Evolutionary conservation across 1,140 invertebrate species (phyloP), one percentile per base, ranked within the genome.

Genomic region (Neotoxoptera formosana): DNA sequence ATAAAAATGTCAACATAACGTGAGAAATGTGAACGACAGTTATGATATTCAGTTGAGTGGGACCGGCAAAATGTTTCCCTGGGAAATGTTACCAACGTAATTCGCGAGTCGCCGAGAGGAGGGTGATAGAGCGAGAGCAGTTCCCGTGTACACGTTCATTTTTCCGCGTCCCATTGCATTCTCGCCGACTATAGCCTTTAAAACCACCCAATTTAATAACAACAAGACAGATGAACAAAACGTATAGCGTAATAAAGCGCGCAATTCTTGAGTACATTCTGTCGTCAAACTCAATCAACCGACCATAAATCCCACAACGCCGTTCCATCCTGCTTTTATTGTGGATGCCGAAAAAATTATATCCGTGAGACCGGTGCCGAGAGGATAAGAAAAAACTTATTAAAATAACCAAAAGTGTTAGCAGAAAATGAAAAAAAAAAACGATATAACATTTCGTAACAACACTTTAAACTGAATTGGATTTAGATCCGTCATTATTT

Each of bases 191-290:
- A 34, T 56, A 36, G 34, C n/a, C 34, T 89, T 41, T 89, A 56
- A 87, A 89, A 56, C 23, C 34, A 25, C n/a, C 34, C 88, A 89
- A 89, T 89, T 89, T 89, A 89, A 89, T 89, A 89, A 56, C 48
- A 53, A 53, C n/a, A 36, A 89, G 34, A 89, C 51, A 47, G 51
- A 89, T 89, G 88, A 89, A 89, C 51, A 53, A 41, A 89, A 89
- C n/a, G 48, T 89, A 84, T 41, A 89, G 51, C 34, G 88, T 89
- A 89, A 89, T 89, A 56, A 89, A 89, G n/a, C 48, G n/a, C 34
- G 7, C n/a, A 88, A 88, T 88, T 53, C 48, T 34, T 34, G 48
- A 53, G 30, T 53, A 53, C 87, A 51, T 36, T 89, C n/a, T 36
- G 48, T 89, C 34, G 21, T 56, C 51, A 53, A 89, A 56, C 51